Percentiles rank a stretch among this genome's conserved stretches.
These are phyloP conservation scores for Mythimna loreyi DNA, from an alignment of 2,888 invertebrate genomes.

Conservation along the genomic window DNA sequence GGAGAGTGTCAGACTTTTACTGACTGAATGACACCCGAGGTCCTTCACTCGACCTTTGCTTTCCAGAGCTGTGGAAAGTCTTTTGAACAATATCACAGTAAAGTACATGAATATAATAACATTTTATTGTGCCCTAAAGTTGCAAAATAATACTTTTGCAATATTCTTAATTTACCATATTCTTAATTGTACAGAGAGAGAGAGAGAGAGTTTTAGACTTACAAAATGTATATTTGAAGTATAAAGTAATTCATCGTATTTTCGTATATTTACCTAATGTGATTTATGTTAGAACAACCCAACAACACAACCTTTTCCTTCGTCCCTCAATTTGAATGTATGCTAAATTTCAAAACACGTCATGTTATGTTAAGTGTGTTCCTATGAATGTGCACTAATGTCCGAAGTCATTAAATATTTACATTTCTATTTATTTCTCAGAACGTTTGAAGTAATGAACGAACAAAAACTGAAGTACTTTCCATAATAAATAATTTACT, in stretches of 20 bases:
- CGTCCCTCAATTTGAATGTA: background rate
- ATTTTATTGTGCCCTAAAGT: too few species aligned
- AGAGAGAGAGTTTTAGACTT: too few species aligned
- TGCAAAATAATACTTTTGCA: too few species aligned
- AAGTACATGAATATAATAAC: too few species aligned
- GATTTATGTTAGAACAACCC: conserved; percentile 2
- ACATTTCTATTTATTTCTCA: conserved; percentile 42
- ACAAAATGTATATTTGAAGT: too few species aligned
- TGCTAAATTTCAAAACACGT: conserved; percentile 23
- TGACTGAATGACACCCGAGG: too few species aligned
- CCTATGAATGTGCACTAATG: conserved; percentile 53
- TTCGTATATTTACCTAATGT: background rate
- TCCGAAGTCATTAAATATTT: conserved; percentile 54
- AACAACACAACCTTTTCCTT: background rate
- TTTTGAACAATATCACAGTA: too few species aligned
- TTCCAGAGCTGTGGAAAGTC: too few species aligned
- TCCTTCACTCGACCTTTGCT: too few species aligned
- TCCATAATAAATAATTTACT: conserved; percentile 1
- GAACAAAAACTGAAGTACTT: conserved; percentile 10
- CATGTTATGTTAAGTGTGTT: conserved; percentile 22
- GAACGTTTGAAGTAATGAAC: conserved; percentile 30
- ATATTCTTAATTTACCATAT: too few species aligned
- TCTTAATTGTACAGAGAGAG: too few species aligned
- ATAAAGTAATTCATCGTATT: background rate
- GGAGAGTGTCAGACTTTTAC: too few species aligned